Conservation (phyloP, 1,140 invertebrate species). For the Ceratosolen fusciceps region DNA sequence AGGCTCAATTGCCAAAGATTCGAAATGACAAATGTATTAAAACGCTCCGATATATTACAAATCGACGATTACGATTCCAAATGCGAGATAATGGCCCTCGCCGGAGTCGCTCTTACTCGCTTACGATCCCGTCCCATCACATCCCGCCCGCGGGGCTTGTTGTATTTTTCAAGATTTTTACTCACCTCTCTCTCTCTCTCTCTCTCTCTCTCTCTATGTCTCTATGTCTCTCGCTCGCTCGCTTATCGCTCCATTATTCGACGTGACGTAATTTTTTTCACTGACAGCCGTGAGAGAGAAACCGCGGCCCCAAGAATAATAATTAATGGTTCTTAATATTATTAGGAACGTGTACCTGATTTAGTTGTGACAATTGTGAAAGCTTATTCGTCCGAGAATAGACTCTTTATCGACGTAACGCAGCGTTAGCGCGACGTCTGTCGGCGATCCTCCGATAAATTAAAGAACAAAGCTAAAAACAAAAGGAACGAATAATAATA, state of each 20-base stretch:
- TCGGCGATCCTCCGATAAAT: no score
- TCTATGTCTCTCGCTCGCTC: no score
- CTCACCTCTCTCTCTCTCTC: no score
- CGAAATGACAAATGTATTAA: conserved; percentile 35
- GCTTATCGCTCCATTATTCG: no score
- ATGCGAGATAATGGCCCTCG: neutral
- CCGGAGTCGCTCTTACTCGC: neutral
- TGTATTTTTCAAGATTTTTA: conserved; percentile 11
- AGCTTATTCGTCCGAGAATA: neutral
- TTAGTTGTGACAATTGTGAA: conserved; percentile 14
- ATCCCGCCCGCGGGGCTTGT: neutral
- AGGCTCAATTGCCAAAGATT: conserved; percentile 9
- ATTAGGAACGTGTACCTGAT: neutral
- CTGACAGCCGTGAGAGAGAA: conserved; percentile 11
- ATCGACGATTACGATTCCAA: conserved; percentile 19
- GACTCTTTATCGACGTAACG: neutral
- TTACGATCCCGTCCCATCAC: neutral
- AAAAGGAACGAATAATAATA: no score
- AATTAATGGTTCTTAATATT: conserved; percentile 18
- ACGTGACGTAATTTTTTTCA: neutral
- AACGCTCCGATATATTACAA: conserved; percentile 15
- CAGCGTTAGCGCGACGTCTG: neutral
- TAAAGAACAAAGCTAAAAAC: no score
- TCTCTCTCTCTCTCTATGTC: no score
- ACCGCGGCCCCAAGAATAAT: neutral